Base-by-base conservation (phyloP, 2,797 vertebrate species). In the Sebastes goodei region DNA sequence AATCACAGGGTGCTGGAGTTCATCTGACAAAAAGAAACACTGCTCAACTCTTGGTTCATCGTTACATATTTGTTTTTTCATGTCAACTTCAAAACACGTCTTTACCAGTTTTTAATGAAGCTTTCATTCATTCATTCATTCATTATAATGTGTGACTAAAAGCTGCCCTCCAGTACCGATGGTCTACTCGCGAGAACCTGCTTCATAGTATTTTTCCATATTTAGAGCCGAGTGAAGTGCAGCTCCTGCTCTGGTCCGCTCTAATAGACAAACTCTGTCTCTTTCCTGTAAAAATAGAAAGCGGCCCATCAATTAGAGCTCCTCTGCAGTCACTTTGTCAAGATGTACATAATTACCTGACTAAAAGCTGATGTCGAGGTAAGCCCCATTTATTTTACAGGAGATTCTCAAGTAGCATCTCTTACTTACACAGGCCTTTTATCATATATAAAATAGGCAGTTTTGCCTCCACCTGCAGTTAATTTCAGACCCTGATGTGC, bases 201-300 rank as follows among this genome's bases (percentile, higher is more conserved):
- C 49, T 35, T 73, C n/a, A 12, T 25, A 46, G 3, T 42, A 0
- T 69, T 42, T 35, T 73, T 72, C 38, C 62, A 59, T 27, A 83
- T 69, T 46, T n/a, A 65, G 80, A 64, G 7, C 9, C 1, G 10
- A 33, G 52, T 17, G 35, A 80, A 27, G 63, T 71, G 67, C 33
- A 52, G 70, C 57, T 67, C 55, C 72, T 60, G 23, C 42, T 42
- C 57, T 25, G 38, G 20, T 52, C 21, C 25, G 21, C 15, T 23
- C 55, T 25, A 20, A 81, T 6, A 38, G 25, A 76, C 29, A 60
- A 56, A 61, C 73, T 84, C 78, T 30, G 30, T 49, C 82, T 62
- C 27, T 64, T 32, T 46, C 52, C 73, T 70, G 25, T 80, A 21
- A 84, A 83, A 86, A 85, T 84, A 86, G 87, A 81, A 71, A 53